Evolutionary conservation across 2,113 vertebrate species (phyloP).

Genomic region (Choloepus hoffmanni): DNA sequence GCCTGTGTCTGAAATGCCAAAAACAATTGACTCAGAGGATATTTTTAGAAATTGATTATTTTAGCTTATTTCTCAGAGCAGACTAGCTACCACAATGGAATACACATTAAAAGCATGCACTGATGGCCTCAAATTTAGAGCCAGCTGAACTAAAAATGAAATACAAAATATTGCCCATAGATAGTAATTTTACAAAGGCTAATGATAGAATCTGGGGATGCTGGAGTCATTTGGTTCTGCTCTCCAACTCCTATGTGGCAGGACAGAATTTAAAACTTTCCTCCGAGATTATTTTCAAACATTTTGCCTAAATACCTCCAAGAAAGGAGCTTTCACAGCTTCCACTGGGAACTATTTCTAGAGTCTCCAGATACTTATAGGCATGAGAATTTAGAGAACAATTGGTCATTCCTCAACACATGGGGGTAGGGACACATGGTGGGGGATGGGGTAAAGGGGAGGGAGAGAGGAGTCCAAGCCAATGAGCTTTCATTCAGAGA

Average conservation of each 20-base stretch:
- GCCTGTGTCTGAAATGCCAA: constrained; percentile 75
- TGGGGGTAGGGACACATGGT: not conserved
- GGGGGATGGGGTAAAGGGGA: not conserved
- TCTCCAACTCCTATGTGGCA: not conserved
- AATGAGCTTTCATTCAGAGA: not conserved
- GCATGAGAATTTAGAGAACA: not conserved
- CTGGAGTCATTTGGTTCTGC: not conserved
- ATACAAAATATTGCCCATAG: constrained; percentile 6
- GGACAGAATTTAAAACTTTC: not conserved
- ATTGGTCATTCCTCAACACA: not conserved
- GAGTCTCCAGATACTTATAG: not conserved
- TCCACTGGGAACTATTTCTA: not conserved
- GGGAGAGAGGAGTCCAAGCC: not conserved
- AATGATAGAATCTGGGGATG: not conserved
- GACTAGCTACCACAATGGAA: constrained; percentile 44
- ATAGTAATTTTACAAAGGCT: not conserved
- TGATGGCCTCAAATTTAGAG: not conserved
- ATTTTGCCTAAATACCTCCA: not conserved
- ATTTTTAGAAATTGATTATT: constrained; percentile 81
- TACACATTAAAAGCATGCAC: constrained; percentile 29
- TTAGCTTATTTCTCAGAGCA: constrained; percentile 74
- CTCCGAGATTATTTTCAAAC: not conserved
- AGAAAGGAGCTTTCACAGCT: not conserved
- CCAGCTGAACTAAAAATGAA: constrained; percentile 43
- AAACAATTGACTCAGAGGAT: constrained; percentile 73